Evolutionary conservation across 2,797 vertebrate genomes (phyloP), one percentile per base, ranked within the genome.

Genomic region (Lophura swinhoii): DNA sequence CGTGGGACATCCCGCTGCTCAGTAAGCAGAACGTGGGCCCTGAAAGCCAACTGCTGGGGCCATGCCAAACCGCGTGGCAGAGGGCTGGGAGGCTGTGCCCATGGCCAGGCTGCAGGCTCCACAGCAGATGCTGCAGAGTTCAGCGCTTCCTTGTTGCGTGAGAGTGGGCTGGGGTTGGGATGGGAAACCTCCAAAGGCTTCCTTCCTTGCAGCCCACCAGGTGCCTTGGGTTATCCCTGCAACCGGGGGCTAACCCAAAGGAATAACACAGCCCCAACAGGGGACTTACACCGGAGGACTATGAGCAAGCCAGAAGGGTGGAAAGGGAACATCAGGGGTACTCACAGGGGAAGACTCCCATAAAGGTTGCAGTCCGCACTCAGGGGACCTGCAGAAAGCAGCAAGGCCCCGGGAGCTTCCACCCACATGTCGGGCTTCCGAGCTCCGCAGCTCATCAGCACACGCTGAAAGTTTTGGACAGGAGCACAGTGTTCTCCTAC

Each of bases 401-500:
- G 44, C 29, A 41, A 55, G 41, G 21, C 26, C 44, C 28, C 23
- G 0, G 46, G 66, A 87, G n/a, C 59, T 28, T 72, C 70, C 69
- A 81, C 51, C 35, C 39, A 63, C 48, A 43, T 76, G 80, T 48
- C 31, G 33, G 41, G 43, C 28, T 89, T 95, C 91, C 71, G 84
- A 93, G 72, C 62, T 80, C 75, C 58, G 41, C 53, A 89, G 81
- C 81, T 83, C 81, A 87, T 85, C 84, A 93, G 66, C 1, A 0
- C 48, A 77, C 1, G 5, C 62, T 43, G 72, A 95, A 93, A 78
- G 35, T 46, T 78, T 63, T 68, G 78, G 85, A 74, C 0, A 0
- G 73, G 43, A 88, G 85, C 84, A 95, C 59, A 62, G 76, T 12
- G 0, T 86, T 91, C 88, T 94, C 91, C 94, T 88, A 89, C 79